Percentiles rank a stretch among this genome's conserved stretches.
Conservation (phyloP, 2,797 vertebrate genomes). For the Argentina silus region DNA sequence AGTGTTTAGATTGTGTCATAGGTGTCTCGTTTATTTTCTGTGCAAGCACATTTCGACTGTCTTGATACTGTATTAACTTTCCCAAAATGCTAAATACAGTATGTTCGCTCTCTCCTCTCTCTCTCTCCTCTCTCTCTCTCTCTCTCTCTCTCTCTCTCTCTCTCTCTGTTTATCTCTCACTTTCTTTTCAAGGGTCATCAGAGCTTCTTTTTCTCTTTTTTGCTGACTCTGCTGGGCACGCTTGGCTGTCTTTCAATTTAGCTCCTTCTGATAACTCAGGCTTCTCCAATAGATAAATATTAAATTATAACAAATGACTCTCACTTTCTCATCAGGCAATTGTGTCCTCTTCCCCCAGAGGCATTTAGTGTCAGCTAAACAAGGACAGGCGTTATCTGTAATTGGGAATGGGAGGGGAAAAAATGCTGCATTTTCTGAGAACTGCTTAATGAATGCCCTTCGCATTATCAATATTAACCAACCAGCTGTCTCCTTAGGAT, state of each 20-base stretch:
- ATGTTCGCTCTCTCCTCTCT: neutral
- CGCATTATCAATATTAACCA: constrained; percentile 50
- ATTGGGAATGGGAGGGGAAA: constrained; percentile 45
- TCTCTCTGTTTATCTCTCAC: neutral
- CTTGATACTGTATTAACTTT: neutral
- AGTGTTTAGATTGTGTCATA: neutral
- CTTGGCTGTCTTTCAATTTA: constrained; percentile 69
- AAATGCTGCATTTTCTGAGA: constrained; percentile 30
- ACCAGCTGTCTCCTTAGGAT: constrained; percentile 47
- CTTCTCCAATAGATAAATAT: constrained; percentile 68
- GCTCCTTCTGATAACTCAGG: constrained; percentile 61
- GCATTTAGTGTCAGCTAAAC: constrained; percentile 56
- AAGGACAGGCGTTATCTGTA: constrained; percentile 47
- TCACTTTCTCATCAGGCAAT: constrained; percentile 59
- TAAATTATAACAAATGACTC: constrained; percentile 74
- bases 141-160: constrained; percentile 17
- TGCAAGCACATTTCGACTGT: neutral
- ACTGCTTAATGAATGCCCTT: constrained; percentile 38
- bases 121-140: neutral
- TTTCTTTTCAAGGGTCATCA: constrained; percentile 49
- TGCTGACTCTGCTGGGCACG: constrained; percentile 58
- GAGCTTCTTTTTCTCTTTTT: constrained; percentile 32
- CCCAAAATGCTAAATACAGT: constrained; percentile 2
- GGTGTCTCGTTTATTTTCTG: neutral
- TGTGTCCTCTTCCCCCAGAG: constrained; percentile 45